Evolutionary conservation across 2,113 vertebrate species (phyloP).

Genomic region (Miniopterus natalensis): DNA sequence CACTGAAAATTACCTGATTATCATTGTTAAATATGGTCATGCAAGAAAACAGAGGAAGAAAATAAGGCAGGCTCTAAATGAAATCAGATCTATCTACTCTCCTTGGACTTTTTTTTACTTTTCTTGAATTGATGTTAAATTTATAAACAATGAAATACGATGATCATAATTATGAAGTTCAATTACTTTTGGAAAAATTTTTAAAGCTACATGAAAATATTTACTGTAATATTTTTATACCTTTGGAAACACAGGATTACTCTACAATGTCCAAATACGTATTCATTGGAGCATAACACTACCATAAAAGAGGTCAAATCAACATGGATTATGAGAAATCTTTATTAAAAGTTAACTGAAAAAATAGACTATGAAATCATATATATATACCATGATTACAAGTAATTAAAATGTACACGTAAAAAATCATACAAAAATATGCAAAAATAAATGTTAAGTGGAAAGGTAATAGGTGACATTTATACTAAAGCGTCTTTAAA

Average conservation of each 20-base stretch:
- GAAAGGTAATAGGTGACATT: not conserved
- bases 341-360: not conserved
- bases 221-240: not conserved
- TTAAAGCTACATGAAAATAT: not conserved
- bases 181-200: conserved; percentile 6
- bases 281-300: not conserved
- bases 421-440: not conserved
- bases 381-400: not conserved
- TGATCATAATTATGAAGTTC: not conserved
- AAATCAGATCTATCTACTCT: not conserved
- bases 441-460: conserved; percentile 5
- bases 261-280: not conserved
- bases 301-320: not conserved
- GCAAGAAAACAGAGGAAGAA: not conserved
- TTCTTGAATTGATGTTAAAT: conserved; percentile 24
- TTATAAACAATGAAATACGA: conserved; percentile 35
- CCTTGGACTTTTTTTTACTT: not conserved
- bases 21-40: conserved; percentile 17
- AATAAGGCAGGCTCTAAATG: not conserved
- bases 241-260: not conserved
- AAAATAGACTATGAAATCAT: not conserved
- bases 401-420: conserved; percentile 16
- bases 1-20: conserved; percentile 23
- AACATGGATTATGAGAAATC: not conserved
- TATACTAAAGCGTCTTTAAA: conserved; percentile 1